Evolutionary conservation across 2,888 invertebrate genomes (phyloP), one percentile per base, ranked within the genome.

Genomic region (Diplolepis rosae): DNA sequence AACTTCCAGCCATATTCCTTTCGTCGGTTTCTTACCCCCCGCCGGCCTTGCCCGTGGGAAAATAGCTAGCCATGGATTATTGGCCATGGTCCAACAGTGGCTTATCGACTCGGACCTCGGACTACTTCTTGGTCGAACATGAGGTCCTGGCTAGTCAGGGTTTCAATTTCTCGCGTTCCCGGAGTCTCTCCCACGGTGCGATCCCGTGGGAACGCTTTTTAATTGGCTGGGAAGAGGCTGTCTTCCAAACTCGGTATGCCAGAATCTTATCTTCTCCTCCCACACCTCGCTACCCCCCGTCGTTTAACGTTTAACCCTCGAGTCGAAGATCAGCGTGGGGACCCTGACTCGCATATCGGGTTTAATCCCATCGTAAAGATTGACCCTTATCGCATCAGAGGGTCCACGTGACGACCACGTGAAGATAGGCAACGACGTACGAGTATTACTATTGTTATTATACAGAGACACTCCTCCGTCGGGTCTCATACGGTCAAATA

Each of bases 191-290:
- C 85, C 87, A 87, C 86, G 85, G 83, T 85, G 73, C 72, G 77
- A 79, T 87, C 83, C 87, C 87, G 85, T 88, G 88, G 85, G 88
- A 88, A 88, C 82, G 79, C 76, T 82, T n/a, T n/a, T 84, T 83
- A 81, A 85, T 85, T 84, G 84, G 83, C 83, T 79, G 80, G 56
- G 56, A 78, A 77, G 77, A 75, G 70, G 71, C 73, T 68, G 70
- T 75, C 71, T 61, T 65, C 72, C 74, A 69, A 76, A 52, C 73
- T 71, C 54, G 71, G 67, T 70, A 74, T 75, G 70, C 72, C 74
- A 71, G 70, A 73, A 75, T 72, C 71, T 75, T 74, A 69, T 74
- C 69, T 72, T 56, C 67, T 71, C 54, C 69, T 61, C 66, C 74
- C 56, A 65, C 66, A 65, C 61, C 42, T 50, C 45, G 48, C 15